A percentile compares a stretch with the other conserved stretches of the same genome.
Conservation (phyloP, 2,888 invertebrate genomes). For the Nasonia oneida region DNA sequence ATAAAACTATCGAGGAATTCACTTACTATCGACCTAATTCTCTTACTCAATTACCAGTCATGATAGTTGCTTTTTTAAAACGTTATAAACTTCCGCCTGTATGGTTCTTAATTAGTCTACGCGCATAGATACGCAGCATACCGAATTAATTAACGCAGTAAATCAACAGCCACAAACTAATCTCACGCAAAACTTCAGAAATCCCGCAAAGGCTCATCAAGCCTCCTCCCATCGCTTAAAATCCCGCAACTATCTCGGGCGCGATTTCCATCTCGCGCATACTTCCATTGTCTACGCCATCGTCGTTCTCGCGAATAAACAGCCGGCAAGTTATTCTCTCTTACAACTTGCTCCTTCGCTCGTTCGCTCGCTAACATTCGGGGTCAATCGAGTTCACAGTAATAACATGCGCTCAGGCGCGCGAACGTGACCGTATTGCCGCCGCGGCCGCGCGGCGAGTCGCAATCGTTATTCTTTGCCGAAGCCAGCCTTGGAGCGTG, state of each 20-base stretch:
- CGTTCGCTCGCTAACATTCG: neutral
- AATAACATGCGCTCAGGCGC: constrained; percentile 35
- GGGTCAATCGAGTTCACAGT: constrained; percentile 58
- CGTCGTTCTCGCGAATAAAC: constrained; percentile 4
- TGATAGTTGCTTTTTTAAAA: too few species aligned
- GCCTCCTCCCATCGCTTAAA: neutral
- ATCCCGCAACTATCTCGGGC: neutral
- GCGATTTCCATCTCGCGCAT: neutral
- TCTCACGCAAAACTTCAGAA: too few species aligned
- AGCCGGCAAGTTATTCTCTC: neutral
- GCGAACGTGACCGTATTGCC: constrained; percentile 46
- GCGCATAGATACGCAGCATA: too few species aligned
- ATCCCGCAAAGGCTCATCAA: neutral
- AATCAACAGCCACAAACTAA: too few species aligned
- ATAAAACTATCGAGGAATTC: too few species aligned
- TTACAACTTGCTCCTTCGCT: neutral
- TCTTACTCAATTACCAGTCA: too few species aligned
- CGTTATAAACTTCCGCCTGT: too few species aligned
- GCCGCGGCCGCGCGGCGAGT: neutral
- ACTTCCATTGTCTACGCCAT: constrained; percentile 4
- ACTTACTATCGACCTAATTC: too few species aligned
- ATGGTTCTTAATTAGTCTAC: too few species aligned
- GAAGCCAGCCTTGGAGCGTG: constrained; percentile 39
- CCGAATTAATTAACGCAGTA: too few species aligned
- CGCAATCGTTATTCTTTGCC: constrained; percentile 42